Percentiles rank a stretch among this genome's conserved stretches.
phyloP scores from a whole-genome alignment of 23 tunicate genomes.

The Ciona savignyi region DNA sequence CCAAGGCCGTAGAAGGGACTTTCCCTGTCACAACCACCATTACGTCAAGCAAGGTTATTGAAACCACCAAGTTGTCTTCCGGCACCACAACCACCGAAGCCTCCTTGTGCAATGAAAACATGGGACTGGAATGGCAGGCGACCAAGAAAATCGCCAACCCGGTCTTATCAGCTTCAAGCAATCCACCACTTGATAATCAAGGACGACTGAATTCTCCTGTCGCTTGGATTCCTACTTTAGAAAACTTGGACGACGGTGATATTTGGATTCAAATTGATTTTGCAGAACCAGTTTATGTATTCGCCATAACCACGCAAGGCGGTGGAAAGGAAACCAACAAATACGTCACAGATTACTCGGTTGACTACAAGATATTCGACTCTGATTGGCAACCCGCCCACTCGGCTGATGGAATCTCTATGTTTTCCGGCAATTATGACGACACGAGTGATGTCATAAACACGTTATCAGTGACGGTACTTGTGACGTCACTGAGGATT shows the following conservation, averaged over 20 bases:
- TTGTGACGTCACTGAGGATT: slow-evolving; percentile 17
- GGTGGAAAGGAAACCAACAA: slow-evolving; percentile 22
- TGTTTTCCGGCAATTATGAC: slow-evolving; percentile 37
- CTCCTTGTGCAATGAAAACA: slow-evolving; percentile 36
- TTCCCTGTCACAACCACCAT: neutral
- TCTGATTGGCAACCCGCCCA: slow-evolving; percentile 8
- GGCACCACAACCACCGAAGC: slow-evolving; percentile 28
- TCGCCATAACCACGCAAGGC: slow-evolving; percentile 44
- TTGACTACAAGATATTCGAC: slow-evolving; percentile 2
- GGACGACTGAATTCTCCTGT: neutral
- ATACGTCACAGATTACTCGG: slow-evolving; percentile 40
- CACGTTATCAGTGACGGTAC: slow-evolving; percentile 9
- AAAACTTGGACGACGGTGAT: slow-evolving; percentile 20
- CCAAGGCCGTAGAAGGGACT: slow-evolving; percentile 32
- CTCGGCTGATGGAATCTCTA: neutral
- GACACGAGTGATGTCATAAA: slow-evolving; percentile 6
- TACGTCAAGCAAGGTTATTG: neutral
- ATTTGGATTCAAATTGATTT: slow-evolving; percentile 56
- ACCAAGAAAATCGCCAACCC: slow-evolving; percentile 39
- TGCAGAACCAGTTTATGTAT: slow-evolving; percentile 31
- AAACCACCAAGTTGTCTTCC: neutral
- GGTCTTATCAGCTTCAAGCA: slow-evolving; percentile 41
- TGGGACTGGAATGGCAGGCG: slow-evolving; percentile 53
- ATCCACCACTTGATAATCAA: neutral
- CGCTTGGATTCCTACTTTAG: slow-evolving; percentile 26